Percentiles rank a stretch among this genome's conserved stretches.
phyloP scores from a whole-genome alignment of 2,113 vertebrate species.

The Theristicus caerulescens region DNA sequence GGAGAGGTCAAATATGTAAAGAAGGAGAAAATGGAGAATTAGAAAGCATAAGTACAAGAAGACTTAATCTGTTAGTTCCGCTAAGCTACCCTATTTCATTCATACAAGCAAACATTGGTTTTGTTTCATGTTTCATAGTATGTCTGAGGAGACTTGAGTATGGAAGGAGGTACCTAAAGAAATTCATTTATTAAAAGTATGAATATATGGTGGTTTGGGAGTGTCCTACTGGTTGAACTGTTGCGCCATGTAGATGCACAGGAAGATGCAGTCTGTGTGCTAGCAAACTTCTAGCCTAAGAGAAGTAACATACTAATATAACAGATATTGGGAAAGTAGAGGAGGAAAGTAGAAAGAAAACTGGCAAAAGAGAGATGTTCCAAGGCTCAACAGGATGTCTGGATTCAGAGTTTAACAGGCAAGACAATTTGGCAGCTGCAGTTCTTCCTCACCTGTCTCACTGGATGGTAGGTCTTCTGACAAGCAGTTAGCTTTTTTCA shows the following conservation, averaged over 20 bases:
- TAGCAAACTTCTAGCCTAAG: not conserved
- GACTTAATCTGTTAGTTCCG: not conserved
- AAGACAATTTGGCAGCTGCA: not conserved
- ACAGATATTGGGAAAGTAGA: not conserved
- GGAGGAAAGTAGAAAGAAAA: not conserved
- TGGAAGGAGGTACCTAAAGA: not conserved
- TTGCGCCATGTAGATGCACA: not conserved
- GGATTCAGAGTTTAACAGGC: not conserved
- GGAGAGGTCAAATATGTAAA: not conserved
- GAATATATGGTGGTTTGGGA: not conserved
- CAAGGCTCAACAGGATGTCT: not conserved
- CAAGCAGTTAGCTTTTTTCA: not conserved
- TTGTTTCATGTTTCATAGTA: not conserved
- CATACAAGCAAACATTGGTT: not conserved
- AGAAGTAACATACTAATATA: not conserved
- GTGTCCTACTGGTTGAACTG: not conserved
- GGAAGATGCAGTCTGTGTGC: not conserved
- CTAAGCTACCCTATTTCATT: not conserved
- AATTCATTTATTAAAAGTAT: not conserved
- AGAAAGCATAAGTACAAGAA: not conserved
- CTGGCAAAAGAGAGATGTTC: not conserved
- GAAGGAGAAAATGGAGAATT: not conserved
- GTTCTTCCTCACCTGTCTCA: not conserved
- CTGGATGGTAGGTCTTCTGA: not conserved
- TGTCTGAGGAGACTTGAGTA: not conserved